Evolutionary conservation across 1,140 invertebrate species (phyloP), one percentile per base, ranked within the genome.

Genomic region (Thalassaphorura encarpata): DNA sequence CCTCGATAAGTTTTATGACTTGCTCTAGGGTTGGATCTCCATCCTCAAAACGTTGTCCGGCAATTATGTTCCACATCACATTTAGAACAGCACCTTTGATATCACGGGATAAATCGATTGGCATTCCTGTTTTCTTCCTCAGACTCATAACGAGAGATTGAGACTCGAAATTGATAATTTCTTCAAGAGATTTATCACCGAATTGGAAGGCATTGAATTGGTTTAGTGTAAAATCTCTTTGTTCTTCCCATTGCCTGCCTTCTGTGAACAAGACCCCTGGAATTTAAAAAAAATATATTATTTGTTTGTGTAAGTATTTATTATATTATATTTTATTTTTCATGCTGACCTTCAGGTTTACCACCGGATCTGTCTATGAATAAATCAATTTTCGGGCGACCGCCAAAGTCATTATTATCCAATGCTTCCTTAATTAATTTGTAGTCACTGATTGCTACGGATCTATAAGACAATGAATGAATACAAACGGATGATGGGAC

Each of bases 361-460:
- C 57, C 61, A 15, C 54, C 54, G 36, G 52, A 52, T 26, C 61
- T 26, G 27, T 52, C 43, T 1, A 27, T 18, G 18, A 59, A 54
- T 11, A 52, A 49, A 24, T 53, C 41, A 19, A 63, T 24, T 4
- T 60, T 50, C 3, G 61, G 57, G 11, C 57, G 24, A 11, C 61
- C 61, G 8, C 36, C 1, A n/a, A 52, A 52, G 23, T 15, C 29
- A 11, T 26, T 42, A 19, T 60, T 39, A 3, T 31, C 28, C 0
- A 60, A 18, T 0, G 36, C 23, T 41, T 63, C 57, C 29, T 47
- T 51, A 6, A 63, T 11, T 11, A 63, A 41, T 31, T 54, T 56
- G 40, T 54, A 56, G 42, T 63, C 57, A 42, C 57, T 63, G 15
- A 63, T 52, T 4, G 50, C 61, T 16, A 63, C 54, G 21, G 54